A percentile compares a stretch with the other conserved stretches of the same genome.
phyloP scores from a whole-genome alignment of 2,113 vertebrate species.

The Grus americana region DNA sequence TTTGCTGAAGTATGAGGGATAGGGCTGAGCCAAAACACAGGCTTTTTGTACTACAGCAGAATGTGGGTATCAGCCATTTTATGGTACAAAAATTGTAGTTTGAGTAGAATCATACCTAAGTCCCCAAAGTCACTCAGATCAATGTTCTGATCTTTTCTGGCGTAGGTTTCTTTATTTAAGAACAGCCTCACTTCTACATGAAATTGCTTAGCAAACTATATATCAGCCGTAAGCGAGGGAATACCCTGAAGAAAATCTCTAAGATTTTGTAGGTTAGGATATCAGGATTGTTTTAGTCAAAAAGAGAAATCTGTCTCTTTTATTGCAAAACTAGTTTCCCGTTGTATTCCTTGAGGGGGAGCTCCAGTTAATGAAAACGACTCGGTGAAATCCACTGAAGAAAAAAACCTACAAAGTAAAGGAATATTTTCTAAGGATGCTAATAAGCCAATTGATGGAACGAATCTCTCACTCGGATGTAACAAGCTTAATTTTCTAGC shows the following conservation, averaged over 20 bases:
- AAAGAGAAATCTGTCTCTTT: background rate
- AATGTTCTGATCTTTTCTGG: background rate
- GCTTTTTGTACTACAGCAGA: background rate
- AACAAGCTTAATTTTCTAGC: background rate
- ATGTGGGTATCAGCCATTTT: background rate
- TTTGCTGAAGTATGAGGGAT: background rate
- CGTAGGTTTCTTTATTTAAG: background rate
- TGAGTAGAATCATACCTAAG: background rate
- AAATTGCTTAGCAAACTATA: background rate
- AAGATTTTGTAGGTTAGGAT: constrained; percentile 4
- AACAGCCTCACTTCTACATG: background rate
- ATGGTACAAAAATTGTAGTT: background rate
- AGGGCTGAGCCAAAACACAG: background rate
- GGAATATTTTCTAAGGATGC: background rate
- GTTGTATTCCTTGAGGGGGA: constrained; percentile 63
- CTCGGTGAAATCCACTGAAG: background rate
- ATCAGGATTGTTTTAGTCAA: background rate
- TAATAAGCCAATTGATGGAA: background rate
- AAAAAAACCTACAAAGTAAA: background rate
- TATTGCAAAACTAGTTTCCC: constrained; percentile 9
- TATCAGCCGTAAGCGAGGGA: background rate
- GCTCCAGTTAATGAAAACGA: constrained; percentile 59
- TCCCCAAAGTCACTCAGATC: background rate
- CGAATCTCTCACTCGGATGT: background rate
- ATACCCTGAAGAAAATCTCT: background rate